A percentile compares a stretch with the other conserved stretches of the same genome.
Evolutionary conservation across 2,797 vertebrate species (phyloP).

Genomic region (Arctocebus calabarensis): DNA sequence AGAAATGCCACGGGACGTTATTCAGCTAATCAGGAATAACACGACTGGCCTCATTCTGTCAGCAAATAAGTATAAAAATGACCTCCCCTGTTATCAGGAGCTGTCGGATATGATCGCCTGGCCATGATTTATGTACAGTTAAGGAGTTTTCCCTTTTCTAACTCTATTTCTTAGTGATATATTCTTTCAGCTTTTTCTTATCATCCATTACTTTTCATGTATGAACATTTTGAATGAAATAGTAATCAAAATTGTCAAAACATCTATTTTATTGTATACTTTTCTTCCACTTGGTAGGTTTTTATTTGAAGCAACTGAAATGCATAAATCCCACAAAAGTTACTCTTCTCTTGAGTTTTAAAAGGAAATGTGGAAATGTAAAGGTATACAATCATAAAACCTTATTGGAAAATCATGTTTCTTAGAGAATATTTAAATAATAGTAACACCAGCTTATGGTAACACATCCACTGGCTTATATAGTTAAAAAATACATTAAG

Average conservation of each 20-base stretch:
- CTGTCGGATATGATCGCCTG: conserved; percentile 56
- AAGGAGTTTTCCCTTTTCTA: conserved; percentile 51
- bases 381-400: neutral
- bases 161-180: neutral
- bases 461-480: neutral
- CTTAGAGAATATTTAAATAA: neutral
- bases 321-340: neutral
- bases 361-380: conserved; percentile 38
- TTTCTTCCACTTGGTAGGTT: neutral
- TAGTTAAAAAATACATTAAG: neutral
- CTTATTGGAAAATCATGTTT: neutral
- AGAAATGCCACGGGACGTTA: conserved; percentile 80
- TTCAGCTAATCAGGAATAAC: conserved; percentile 83
- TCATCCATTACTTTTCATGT: conserved; percentile 60
- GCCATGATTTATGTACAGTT: conserved; percentile 73
- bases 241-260: conserved; percentile 54
- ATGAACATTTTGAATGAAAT: conserved; percentile 58
- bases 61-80: conserved; percentile 78
- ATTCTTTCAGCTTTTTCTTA: neutral
- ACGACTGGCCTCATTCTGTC: conserved; percentile 83
- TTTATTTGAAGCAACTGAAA: conserved; percentile 39
- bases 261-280: neutral
- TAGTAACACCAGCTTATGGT: neutral
- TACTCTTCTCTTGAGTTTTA: neutral
- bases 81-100: conserved; percentile 81